phyloP scores from a whole-genome alignment of 1,140 invertebrate genomes.

The Drosophila nannoptera region DNA sequence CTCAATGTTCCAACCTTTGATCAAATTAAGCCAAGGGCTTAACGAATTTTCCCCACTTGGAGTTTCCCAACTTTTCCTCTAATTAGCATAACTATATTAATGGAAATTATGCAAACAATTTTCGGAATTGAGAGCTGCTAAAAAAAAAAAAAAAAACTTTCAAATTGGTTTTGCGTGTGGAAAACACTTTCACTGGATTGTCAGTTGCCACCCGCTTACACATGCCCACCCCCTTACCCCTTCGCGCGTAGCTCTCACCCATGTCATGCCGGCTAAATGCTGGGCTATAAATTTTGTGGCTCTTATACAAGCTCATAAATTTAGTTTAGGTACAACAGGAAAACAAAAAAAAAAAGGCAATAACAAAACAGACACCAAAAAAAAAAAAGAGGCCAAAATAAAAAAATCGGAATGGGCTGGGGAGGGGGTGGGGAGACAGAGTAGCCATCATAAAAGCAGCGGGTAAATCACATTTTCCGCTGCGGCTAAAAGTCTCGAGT shows the following conservation, averaged over 20 bases:
- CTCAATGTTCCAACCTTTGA: neutral
- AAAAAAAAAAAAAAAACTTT: conserved; percentile 10
- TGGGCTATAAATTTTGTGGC: conserved; percentile 57
- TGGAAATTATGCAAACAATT: conserved; percentile 25
- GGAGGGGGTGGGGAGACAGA: conserved; percentile 4
- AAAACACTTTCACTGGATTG: conserved; percentile 3
- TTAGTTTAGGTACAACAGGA: conserved; percentile 32
- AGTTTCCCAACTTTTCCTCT: neutral
- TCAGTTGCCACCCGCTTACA: conserved; percentile 9
- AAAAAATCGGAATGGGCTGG: neutral
- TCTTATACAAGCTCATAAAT: conserved; percentile 64
- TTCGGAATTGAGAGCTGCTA: neutral
- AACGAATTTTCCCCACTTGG: no score
- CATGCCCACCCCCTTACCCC: neutral
- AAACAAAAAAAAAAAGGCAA: neutral
- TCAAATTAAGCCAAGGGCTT: neutral
- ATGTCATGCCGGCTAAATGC: conserved; percentile 39
- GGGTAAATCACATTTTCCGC: conserved; percentile 64
- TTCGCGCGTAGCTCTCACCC: neutral
- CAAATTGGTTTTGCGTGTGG: conserved; percentile 13
- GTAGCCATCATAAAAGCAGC: conserved; percentile 49
- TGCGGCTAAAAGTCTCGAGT: conserved; percentile 48
- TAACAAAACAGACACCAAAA: neutral
- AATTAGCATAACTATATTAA: conserved; percentile 28
- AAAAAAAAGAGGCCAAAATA: conserved; percentile 4